Percentiles rank a stretch among this genome's conserved stretches.
These are phyloP conservation scores for Umimayanthus chanpuru DNA, from an alignment of 92 coral and sea anemone species.

Conservation along the genomic window DNA sequence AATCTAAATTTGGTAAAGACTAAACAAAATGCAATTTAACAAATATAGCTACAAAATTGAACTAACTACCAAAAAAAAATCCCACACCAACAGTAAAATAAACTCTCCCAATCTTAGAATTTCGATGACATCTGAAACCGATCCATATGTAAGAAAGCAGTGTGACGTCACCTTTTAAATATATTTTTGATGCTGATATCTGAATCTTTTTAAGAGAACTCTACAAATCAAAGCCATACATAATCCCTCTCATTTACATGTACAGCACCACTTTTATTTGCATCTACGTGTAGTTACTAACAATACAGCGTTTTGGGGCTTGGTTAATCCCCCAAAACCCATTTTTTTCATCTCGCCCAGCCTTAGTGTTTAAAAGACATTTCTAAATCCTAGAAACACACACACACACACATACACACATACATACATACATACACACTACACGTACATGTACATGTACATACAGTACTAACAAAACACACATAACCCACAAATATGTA, in stretches of 20 bases:
- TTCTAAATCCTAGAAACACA: background rate
- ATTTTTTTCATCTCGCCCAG: background rate
- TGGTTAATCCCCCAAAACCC: background rate
- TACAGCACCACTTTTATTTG: background rate
- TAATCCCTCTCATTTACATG: background rate
- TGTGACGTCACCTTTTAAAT: too few relatives aligned
- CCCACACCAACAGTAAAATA: too few relatives aligned
- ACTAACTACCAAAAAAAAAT: too few relatives aligned
- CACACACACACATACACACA: background rate
- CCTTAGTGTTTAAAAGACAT: background rate
- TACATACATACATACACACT: too few relatives aligned
- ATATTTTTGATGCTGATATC: too few relatives aligned
- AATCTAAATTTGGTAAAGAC: too few relatives aligned
- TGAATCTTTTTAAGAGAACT: too few relatives aligned
- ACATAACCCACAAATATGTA: background rate
- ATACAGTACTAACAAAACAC: background rate
- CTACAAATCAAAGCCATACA: background rate
- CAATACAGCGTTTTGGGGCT: slow-evolving; percentile 13
- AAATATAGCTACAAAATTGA: too few relatives aligned
- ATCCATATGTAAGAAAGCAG: too few relatives aligned
- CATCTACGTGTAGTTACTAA: background rate
- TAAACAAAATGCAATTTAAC: too few relatives aligned
- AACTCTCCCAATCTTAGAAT: too few relatives aligned
- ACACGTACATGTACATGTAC: background rate
- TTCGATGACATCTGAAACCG: too few relatives aligned